phyloP scores from a whole-genome alignment of 2,113 vertebrate genomes.

The Merops nubicus region DNA sequence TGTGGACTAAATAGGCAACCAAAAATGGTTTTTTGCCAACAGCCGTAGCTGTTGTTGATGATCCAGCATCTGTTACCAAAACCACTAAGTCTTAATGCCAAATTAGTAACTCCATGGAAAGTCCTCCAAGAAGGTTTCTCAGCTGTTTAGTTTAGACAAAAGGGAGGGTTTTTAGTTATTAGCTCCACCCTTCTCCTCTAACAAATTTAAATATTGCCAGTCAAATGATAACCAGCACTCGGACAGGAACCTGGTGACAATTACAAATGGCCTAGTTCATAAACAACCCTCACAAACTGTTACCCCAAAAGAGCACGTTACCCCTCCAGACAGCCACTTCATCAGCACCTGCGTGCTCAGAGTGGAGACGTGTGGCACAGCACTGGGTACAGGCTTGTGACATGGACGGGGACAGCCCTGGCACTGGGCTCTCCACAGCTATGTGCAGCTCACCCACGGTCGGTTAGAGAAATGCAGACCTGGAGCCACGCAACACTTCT shows the following conservation, averaged over 20 bases:
- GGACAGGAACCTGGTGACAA: neutral
- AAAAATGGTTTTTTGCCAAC: fast-evolving
- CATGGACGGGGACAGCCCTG: fast-evolving
- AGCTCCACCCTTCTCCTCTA: neutral
- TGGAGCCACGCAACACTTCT: neutral
- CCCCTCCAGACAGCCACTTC: neutral
- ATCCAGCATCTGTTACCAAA: neutral
- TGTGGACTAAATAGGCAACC: fast-evolving
- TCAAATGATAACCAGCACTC: neutral
- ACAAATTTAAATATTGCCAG: neutral
- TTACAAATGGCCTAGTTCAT: neutral
- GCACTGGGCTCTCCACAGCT: neutral
- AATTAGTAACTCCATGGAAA: neutral
- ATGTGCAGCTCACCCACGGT: fast-evolving
- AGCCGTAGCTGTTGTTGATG: fast-evolving
- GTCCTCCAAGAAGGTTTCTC: neutral
- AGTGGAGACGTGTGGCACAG: fast-evolving
- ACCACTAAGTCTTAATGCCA: neutral
- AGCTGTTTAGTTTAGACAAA: neutral
- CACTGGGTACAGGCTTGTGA: fast-evolving
- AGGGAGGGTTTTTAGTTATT: neutral
- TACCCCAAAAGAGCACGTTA: fast-evolving
- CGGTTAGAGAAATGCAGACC: neutral
- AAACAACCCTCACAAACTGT: neutral
- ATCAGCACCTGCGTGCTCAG: neutral